phyloP scores from a whole-genome alignment of 2,113 vertebrate species.

The Gymnogyps californianus region DNA sequence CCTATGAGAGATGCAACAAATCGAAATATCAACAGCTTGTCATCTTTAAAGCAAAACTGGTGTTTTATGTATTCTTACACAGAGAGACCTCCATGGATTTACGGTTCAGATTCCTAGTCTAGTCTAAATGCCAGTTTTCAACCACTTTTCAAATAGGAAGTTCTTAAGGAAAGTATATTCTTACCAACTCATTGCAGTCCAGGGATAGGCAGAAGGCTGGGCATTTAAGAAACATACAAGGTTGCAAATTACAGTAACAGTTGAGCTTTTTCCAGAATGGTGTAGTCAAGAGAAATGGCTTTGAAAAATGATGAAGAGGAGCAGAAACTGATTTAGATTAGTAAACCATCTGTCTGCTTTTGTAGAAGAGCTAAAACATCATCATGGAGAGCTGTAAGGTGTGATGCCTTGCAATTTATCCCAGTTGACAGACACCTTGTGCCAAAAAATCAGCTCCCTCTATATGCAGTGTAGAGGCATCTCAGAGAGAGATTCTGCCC shows the following conservation, averaged over 20 bases:
- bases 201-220: not conserved
- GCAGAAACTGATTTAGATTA: not conserved
- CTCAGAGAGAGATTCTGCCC: not conserved
- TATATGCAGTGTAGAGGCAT: not conserved
- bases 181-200: not conserved
- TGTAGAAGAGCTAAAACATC: not conserved
- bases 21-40: not conserved
- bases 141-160: not conserved
- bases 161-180: not conserved
- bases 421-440: not conserved
- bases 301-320: not conserved
- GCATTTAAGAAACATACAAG: not conserved
- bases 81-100: not conserved
- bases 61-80: not conserved
- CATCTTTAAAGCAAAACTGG: not conserved
- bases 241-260: not conserved
- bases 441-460: not conserved
- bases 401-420: not conserved
- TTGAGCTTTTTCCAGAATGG: not conserved
- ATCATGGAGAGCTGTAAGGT: not conserved
- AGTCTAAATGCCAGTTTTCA: not conserved
- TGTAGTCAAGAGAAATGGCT: not conserved
- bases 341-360: not conserved
- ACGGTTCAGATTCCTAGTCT: not conserved
- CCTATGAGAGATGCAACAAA: not conserved